Base-by-base conservation (phyloP, 1,140 invertebrate species). In the Bombus confusus region DNA sequence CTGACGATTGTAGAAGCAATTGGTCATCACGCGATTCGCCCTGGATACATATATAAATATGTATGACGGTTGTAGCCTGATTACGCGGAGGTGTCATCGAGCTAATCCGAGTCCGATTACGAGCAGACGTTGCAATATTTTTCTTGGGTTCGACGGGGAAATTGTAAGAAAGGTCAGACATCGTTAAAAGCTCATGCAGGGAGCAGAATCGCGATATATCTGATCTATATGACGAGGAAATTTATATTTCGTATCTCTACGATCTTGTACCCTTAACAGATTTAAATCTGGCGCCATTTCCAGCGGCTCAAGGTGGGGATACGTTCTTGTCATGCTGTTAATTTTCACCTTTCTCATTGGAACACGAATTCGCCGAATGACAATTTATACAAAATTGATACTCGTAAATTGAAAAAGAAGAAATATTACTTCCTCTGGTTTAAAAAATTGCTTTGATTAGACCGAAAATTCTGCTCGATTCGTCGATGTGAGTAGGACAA, bases 1-100 rank as follows among this genome's bases (percentile, higher is more conserved):
- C 52, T n/a, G 31, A 75, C 41, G 31, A 37, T 22, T 68, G 25
- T n/a, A 41, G 47, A 28, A 43, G 62, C 59, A 22, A 76, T 64
- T 6, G n/a, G 22, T 78, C 52, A 34, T 78, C 52, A 34, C 31
- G 18, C 68, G 80, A 85, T 81, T 59, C 80, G 81, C 69, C 83
- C 69, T 89, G 73, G 83, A 89, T 34, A 73, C 75, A 80, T 87
- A 85, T 37, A 86, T 83, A 80, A 84, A 88, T 84, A 90, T 88
- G 88, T 86, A 87, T 86, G 86, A 89, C 39, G 68, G 75, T 90
- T 85, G 88, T 90, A 73, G 86, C 84, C 66, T 81, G 88, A 84
- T 52, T 84, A 68, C 71, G 83, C 69, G 78, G 41, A 89, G 69
- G 47, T 88, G 76, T 57, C 76, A 80, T 47, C 80, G 85, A 89